A percentile compares a stretch with the other conserved stretches of the same genome.
Evolutionary conservation across 2,888 invertebrate genomes (phyloP).

Genomic region (Caenorhabditis angaria): DNA sequence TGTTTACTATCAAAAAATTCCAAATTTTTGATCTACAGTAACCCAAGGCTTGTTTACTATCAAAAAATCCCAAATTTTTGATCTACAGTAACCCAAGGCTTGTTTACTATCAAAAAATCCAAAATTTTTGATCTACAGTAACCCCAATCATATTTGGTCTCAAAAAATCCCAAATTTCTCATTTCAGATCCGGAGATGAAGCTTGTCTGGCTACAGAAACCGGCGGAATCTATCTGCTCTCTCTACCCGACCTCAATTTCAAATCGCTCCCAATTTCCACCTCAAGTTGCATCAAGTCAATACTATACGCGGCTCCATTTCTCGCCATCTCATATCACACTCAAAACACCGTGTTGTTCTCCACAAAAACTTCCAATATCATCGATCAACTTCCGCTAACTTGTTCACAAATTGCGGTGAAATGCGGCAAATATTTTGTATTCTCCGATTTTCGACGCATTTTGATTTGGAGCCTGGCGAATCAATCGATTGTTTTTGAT

Average conservation of each 20-base stretch:
- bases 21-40: no score
- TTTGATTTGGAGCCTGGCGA: slow-evolving; percentile 26
- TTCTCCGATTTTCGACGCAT: slow-evolving; percentile 32
- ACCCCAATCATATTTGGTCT: not conserved
- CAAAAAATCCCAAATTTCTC: not conserved
- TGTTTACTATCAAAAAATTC: no score
- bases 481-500: slow-evolving; percentile 17
- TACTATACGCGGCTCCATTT: slow-evolving; percentile 21
- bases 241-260: slow-evolving; percentile 22
- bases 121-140: no score
- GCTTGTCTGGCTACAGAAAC: slow-evolving; percentile 35
- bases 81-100: no score
- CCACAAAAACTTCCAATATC: slow-evolving; percentile 19
- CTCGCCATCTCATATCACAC: slow-evolving; percentile 27
- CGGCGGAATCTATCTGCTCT: slow-evolving; percentile 30
- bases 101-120: no score
- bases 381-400: slow-evolving; percentile 31
- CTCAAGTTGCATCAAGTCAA: slow-evolving; percentile 21
- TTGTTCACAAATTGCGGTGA: not conserved
- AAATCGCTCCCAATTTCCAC: slow-evolving; percentile 20
- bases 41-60: no score
- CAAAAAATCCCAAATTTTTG: no score
- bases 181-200: slow-evolving; percentile 31
- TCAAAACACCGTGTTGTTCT: slow-evolving; percentile 12
- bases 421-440: slow-evolving; percentile 32